These are phyloP conservation scores for Apistogramma diplotaenia DNA, from an alignment of 2,113 vertebrate genomes.

Conservation along the genomic window DNA sequence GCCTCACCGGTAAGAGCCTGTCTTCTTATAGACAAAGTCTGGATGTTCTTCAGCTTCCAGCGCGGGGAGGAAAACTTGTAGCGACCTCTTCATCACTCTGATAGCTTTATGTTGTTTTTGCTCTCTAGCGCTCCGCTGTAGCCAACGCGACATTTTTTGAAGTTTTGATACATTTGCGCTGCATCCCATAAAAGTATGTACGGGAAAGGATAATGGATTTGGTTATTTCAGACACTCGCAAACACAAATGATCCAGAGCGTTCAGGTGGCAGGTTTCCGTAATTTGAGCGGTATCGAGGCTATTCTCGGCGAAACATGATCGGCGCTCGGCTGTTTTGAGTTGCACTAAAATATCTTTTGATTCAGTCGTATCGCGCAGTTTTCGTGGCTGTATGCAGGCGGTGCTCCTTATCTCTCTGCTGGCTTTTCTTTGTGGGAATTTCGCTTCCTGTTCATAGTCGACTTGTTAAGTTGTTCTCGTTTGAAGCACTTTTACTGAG, in stretches of 20 bases:
- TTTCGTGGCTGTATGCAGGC: neutral
- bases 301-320: constrained; percentile 5
- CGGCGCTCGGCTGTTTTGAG: neutral
- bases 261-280: neutral
- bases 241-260: neutral
- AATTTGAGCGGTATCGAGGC: neutral
- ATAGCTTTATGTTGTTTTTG: neutral
- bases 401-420: neutral
- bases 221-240: neutral
- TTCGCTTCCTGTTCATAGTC: neutral
- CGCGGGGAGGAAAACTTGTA: neutral
- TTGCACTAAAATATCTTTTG: constrained; percentile 1
- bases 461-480: neutral
- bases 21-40: neutral
- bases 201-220: accelerated
- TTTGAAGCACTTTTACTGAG: neutral
- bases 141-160: neutral
- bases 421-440: neutral
- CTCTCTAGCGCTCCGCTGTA: neutral
- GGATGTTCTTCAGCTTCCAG: too few relatives aligned
- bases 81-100: neutral
- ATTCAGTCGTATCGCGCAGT: neutral
- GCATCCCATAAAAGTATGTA: neutral
- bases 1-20: constrained; percentile 25
- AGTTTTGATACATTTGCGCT: neutral